Evolutionary conservation across 2,888 invertebrate species (phyloP).

Genomic region (Pandemis heparana): DNA sequence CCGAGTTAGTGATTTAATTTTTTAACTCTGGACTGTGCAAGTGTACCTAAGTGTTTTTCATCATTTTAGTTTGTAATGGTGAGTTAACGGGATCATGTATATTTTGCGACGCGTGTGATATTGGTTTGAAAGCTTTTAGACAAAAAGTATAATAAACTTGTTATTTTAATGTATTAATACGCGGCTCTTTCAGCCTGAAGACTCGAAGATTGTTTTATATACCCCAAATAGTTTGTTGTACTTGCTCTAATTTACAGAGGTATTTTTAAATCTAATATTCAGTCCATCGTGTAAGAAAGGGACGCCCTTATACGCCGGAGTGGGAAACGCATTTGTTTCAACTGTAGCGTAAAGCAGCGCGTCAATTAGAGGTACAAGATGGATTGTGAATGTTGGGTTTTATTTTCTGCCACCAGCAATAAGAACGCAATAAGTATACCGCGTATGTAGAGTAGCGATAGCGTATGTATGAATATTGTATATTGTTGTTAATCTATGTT

Average conservation of each 20-base stretch:
- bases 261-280: not conserved
- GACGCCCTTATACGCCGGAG: not conserved
- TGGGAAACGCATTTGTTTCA: not conserved
- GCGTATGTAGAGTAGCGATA: slow-evolving; percentile 20
- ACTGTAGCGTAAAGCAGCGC: not conserved
- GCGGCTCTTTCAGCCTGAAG: not conserved
- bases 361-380: not conserved
- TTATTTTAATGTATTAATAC: not conserved
- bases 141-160: not conserved
- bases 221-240: not conserved
- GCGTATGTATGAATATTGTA: slow-evolving; percentile 43
- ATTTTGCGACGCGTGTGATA: not conserved
- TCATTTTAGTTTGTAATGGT: not conserved
- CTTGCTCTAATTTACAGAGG: not conserved
- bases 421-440: slow-evolving; percentile 6
- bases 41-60: too few relatives aligned
- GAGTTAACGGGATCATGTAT: not conserved
- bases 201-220: not conserved
- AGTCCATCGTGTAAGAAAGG: not conserved
- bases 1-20: too few relatives aligned
- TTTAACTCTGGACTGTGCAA: too few relatives aligned
- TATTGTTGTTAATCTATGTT: slow-evolving; percentile 69
- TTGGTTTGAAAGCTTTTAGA: slow-evolving; percentile 2
- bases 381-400: not conserved
- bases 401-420: not conserved